Percentiles rank a stretch among this genome's conserved stretches.
Evolutionary conservation across 2,888 invertebrate species (phyloP).

Genomic region (Tryphoninae sp.): DNA sequence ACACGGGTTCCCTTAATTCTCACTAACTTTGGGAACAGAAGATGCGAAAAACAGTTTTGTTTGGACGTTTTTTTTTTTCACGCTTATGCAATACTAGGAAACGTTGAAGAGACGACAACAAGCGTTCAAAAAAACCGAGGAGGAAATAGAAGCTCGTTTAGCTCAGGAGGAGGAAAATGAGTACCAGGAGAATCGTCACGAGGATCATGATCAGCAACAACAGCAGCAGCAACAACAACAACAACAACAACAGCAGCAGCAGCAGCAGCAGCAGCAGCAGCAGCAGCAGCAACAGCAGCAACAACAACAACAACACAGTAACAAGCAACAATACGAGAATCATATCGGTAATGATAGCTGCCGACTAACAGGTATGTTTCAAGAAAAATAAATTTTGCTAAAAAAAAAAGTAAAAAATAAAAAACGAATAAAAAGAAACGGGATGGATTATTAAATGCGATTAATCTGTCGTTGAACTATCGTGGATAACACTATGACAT

Average conservation of each 20-base stretch:
- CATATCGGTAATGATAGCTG: constrained; percentile 80
- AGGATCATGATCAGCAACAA: constrained; percentile 54
- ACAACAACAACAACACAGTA: constrained; percentile 62
- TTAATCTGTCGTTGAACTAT: constrained; percentile 54
- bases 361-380: constrained; percentile 77
- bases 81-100: constrained; percentile 81
- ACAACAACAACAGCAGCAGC: constrained; percentile 57
- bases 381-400: constrained; percentile 36
- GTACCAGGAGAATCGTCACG: constrained; percentile 68
- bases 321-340: constrained; percentile 71
- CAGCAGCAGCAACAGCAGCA: constrained; percentile 63
- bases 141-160: constrained; percentile 88
- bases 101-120: constrained; percentile 85
- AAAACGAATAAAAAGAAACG: constrained; percentile 26
- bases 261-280: constrained; percentile 29
- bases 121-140: constrained; percentile 89
- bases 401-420: constrained; percentile 19
- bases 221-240: constrained; percentile 51
- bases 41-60: too few relatives aligned
- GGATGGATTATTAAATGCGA: constrained; percentile 52
- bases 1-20: too few relatives aligned
- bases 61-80: constrained; percentile 10
- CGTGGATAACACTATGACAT: constrained; percentile 64
- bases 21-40: too few relatives aligned
- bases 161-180: constrained; percentile 84